These are phyloP conservation scores for Lytechinus variegatus DNA, from an alignment of 35 echinoderm and acorn worm genomes.

Conservation along the genomic window DNA sequence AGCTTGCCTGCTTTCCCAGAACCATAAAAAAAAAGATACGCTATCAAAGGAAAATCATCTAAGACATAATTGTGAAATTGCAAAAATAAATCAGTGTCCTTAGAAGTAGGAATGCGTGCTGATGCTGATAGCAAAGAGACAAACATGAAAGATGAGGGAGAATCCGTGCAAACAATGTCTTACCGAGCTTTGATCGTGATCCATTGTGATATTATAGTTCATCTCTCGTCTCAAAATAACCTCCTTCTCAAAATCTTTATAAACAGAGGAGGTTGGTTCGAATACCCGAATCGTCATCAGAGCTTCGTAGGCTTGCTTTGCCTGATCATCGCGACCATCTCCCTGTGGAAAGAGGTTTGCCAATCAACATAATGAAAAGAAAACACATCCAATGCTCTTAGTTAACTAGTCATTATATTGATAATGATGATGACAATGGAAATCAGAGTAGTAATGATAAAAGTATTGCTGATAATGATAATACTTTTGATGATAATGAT, in stretches of 20 bases:
- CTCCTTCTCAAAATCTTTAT: constrained; percentile 43
- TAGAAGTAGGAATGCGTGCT: not conserved
- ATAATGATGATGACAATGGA: too few relatives aligned
- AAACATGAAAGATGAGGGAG: not conserved
- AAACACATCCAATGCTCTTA: not conserved
- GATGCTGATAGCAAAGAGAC: not conserved
- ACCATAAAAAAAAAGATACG: not conserved
- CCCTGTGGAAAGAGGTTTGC: constrained; percentile 18
- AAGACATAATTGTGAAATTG: not conserved
- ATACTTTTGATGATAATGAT: too few relatives aligned
- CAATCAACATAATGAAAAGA: not conserved
- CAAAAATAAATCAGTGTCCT: not conserved
- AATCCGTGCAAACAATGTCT: not conserved
- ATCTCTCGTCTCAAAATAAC: constrained; percentile 4
- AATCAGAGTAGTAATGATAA: too few relatives aligned
- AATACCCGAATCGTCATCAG: constrained; percentile 57
- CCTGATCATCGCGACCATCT: constrained; percentile 52
- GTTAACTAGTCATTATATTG: too few relatives aligned
- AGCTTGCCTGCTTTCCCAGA: not conserved
- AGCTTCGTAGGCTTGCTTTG: constrained; percentile 63
- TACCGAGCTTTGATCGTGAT: constrained; percentile 3
- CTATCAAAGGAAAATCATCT: not conserved
- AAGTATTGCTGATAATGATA: too few relatives aligned
- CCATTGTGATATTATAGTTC: constrained; percentile 27
- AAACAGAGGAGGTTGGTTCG: constrained; percentile 46